Percentiles rank a stretch among this genome's conserved stretches.
phyloP scores from a whole-genome alignment of 2,113 vertebrate species.

The Morone saxatilis region DNA sequence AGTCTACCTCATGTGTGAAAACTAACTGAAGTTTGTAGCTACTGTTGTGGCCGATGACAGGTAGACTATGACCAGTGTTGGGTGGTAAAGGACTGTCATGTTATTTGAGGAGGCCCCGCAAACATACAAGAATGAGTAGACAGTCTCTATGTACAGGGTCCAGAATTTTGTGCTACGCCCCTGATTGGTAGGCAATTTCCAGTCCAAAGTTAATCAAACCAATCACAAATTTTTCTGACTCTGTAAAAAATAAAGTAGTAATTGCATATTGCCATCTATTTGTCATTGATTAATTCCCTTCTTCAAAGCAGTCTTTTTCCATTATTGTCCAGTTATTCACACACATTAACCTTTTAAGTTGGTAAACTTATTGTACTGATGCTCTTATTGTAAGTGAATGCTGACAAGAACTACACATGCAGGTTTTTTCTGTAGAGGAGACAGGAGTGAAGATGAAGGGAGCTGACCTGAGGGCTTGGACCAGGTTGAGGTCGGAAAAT shows the following conservation, averaged over 20 bases:
- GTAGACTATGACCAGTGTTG: too few relatives aligned
- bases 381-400: background rate
- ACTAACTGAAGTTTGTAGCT: background rate
- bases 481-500: slow-evolving; percentile 94
- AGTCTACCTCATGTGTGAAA: background rate
- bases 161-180: too few relatives aligned
- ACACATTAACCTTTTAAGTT: background rate
- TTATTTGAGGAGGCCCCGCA: too few relatives aligned
- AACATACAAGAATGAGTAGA: too few relatives aligned
- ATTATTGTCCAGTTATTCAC: too few relatives aligned
- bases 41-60: background rate
- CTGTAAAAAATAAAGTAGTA: too few relatives aligned
- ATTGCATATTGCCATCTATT: too few relatives aligned
- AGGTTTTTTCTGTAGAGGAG: background rate
- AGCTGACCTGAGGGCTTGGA: slow-evolving; percentile 94
- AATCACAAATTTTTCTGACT: background rate
- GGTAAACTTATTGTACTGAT: background rate
- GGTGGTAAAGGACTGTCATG: too few relatives aligned
- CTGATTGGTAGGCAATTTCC: background rate
- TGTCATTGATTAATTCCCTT: too few relatives aligned
- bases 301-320: too few relatives aligned
- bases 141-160: too few relatives aligned
- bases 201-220: background rate
- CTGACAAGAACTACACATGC: background rate
- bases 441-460: background rate